A percentile compares a stretch with the other conserved stretches of the same genome.
Conservation (phyloP, 1,140 invertebrate genomes). For the Parasteatoda tepidariorum region DNA sequence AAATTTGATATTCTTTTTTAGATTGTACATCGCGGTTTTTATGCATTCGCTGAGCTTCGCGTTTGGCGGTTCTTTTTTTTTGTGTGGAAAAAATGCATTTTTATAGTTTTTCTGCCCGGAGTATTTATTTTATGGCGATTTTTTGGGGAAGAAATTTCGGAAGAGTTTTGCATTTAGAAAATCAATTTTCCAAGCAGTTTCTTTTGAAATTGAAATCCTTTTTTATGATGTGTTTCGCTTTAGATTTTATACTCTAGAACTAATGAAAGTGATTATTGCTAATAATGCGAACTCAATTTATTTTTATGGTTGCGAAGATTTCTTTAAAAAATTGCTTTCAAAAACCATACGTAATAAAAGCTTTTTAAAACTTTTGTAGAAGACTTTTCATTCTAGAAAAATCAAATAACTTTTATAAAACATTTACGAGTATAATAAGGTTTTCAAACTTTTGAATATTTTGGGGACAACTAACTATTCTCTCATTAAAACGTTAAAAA, state of each 20-base stretch:
- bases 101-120: constrained; percentile 13
- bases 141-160: constrained; percentile 15
- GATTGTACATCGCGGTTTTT: background rate
- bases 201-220: background rate
- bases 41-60: background rate
- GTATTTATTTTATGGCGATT: constrained; percentile 13
- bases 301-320: no score
- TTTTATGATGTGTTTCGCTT: background rate
- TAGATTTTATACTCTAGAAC: no score
- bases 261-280: background rate
- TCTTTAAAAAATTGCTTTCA: no score
- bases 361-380: no score
- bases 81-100: background rate
- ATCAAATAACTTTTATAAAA: no score
- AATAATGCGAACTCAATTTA: background rate
- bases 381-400: no score
- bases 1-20: background rate
- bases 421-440: no score
- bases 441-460: no score
- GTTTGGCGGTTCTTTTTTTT: background rate
- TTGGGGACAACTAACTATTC: no score
- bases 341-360: no score
- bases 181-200: background rate
- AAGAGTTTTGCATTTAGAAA: background rate
- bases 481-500: no score